A percentile compares a stretch with the other conserved stretches of the same genome.
phyloP scores from a whole-genome alignment of 2,797 vertebrate species.

The Ispidina lecontei region DNA sequence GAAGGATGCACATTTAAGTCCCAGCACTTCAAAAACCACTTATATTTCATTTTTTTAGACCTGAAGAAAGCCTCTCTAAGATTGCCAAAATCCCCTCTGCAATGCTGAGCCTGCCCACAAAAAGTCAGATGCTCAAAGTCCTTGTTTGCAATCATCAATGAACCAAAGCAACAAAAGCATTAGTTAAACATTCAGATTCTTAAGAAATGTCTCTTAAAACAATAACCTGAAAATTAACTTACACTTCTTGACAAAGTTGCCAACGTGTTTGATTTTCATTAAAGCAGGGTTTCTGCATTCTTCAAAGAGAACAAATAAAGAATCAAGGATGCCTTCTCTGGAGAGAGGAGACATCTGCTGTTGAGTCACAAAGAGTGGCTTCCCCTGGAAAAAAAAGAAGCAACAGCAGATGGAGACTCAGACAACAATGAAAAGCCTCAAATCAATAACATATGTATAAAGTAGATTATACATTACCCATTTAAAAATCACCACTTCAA shows the following conservation, averaged over 20 bases:
- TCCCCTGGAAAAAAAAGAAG: slow-evolving; percentile 82
- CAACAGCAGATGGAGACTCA: slow-evolving; percentile 78
- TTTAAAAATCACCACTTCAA: slow-evolving; percentile 26
- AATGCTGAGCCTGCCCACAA: not conserved
- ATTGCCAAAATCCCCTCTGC: not conserved
- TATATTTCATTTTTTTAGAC: not conserved
- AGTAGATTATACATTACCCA: slow-evolving; percentile 63
- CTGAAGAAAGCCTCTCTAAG: not conserved
- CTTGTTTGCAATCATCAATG: not conserved
- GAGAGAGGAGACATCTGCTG: slow-evolving; percentile 86
- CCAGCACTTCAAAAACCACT: not conserved
- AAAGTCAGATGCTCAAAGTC: not conserved
- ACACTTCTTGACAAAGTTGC: slow-evolving; percentile 94
- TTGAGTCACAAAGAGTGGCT: slow-evolving; percentile 80
- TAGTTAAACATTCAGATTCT: not conserved
- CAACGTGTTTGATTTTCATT: slow-evolving; percentile 90
- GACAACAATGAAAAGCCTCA: slow-evolving; percentile 78
- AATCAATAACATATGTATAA: slow-evolving; percentile 75
- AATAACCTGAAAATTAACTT: slow-evolving; percentile 69
- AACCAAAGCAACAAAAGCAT: not conserved
- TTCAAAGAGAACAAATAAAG: slow-evolving; percentile 90
- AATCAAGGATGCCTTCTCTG: slow-evolving; percentile 92
- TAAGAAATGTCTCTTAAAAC: not conserved
- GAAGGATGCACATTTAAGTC: not conserved
- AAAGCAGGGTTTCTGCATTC: slow-evolving; percentile 90